phyloP scores from a whole-genome alignment of 1,140 invertebrate genomes.

The Homarus americanus region DNA sequence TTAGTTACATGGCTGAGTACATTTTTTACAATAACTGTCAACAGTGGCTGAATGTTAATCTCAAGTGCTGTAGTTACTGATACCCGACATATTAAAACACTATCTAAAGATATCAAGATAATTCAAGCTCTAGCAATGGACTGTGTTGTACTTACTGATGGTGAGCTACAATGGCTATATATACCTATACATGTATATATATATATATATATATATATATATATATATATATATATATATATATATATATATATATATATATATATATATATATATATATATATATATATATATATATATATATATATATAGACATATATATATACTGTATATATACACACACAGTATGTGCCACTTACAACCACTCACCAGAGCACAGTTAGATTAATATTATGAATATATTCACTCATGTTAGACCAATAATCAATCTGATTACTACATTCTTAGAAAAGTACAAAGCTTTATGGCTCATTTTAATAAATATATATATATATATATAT shows the following conservation, averaged over 20 bases:
- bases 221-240: too few species aligned
- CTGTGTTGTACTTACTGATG: conserved; percentile 54
- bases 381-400: conserved; percentile 29
- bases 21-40: neutral
- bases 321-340: too few species aligned
- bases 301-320: too few species aligned
- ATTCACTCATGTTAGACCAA: conserved; percentile 5
- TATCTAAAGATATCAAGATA: conserved; percentile 33
- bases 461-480: conserved; percentile 48
- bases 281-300: too few species aligned
- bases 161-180: conserved; percentile 22
- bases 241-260: too few species aligned
- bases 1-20: conserved; percentile 21
- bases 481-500: conserved; percentile 25
- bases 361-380: conserved; percentile 38
- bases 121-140: conserved; percentile 58
- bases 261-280: too few species aligned
- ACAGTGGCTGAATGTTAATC: conserved; percentile 38
- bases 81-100: conserved; percentile 30
- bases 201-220: too few species aligned
- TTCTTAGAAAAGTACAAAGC: conserved; percentile 69
- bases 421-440: conserved; percentile 28
- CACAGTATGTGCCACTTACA: conserved; percentile 13
- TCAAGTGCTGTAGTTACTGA: conserved; percentile 11
- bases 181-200: too few species aligned